Conservation (phyloP, 92 coral and sea anemone species). For the Blastomussa wellsi region DNA sequence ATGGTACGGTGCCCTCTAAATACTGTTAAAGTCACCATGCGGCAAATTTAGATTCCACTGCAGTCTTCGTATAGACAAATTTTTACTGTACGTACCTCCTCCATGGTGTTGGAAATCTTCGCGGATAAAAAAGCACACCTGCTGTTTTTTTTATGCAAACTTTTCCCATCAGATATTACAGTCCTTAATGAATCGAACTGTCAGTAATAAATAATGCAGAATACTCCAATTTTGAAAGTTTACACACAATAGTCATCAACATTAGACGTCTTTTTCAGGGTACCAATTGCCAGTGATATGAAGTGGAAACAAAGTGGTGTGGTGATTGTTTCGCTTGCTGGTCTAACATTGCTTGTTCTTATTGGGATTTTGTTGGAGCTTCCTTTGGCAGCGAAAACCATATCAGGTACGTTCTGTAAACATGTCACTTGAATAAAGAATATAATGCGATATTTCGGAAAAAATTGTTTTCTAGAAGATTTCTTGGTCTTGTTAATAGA, state of each 20-base stretch:
- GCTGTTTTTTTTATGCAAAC: neutral
- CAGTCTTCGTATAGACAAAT: neutral
- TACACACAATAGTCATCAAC: neutral
- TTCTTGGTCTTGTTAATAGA: neutral
- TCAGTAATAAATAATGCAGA: neutral
- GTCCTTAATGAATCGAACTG: neutral
- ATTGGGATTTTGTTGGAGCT: constrained; percentile 3
- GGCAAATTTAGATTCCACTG: neutral
- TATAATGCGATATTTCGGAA: neutral
- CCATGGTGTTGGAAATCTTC: neutral
- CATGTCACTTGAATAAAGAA: neutral
- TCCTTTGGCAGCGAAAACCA: neutral
- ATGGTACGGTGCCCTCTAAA: too few relatives aligned
- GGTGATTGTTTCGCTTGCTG: neutral
- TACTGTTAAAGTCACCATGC: too few relatives aligned
- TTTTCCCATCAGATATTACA: neutral
- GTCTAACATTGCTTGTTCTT: neutral
- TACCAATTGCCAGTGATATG: neutral
- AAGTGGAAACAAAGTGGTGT: neutral
- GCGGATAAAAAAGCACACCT: neutral
- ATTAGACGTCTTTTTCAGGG: neutral
- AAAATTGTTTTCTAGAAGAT: neutral
- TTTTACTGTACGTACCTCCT: neutral
- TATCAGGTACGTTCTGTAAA: neutral
- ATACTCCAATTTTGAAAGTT: neutral